phyloP scores from a whole-genome alignment of 2,797 vertebrate genomes.

The Monodelphis domestica region DNA sequence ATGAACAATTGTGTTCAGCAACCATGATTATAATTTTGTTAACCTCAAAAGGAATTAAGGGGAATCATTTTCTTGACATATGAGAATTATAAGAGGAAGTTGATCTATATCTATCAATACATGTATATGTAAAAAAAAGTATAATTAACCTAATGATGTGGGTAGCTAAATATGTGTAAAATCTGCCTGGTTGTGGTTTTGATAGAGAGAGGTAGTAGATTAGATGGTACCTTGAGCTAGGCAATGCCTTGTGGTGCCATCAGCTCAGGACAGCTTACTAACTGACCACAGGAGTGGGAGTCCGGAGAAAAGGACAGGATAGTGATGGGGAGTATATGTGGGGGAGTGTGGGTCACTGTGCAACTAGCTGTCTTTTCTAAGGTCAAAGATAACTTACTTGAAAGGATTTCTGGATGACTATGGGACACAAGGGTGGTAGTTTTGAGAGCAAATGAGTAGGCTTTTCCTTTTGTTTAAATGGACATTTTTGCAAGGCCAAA shows the following conservation, averaged over 20 bases:
- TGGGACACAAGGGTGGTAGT: conserved; percentile 14
- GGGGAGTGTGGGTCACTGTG: not conserved
- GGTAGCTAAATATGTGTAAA: not conserved
- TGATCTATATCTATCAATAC: too few relatives aligned
- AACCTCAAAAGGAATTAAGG: not conserved
- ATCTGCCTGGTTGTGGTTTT: not conserved
- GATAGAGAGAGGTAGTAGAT: not conserved
- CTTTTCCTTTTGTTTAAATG: conserved; percentile 35
- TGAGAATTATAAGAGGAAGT: not conserved
- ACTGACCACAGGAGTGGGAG: not conserved
- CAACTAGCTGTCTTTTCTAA: not conserved
- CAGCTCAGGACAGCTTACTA: not conserved
- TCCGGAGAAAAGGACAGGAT: not conserved
- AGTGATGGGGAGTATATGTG: not conserved
- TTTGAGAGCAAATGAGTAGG: conserved; percentile 23
- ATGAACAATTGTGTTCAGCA: not conserved
- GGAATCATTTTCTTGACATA: not conserved
- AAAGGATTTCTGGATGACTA: not conserved
- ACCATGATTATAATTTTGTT: not conserved
- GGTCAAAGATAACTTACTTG: not conserved
- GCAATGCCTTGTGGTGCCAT: not conserved
- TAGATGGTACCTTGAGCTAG: not conserved
- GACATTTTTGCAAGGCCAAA: conserved; percentile 36
- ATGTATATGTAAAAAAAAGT: too few relatives aligned
- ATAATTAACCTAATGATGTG: not conserved